These are phyloP conservation scores for Caenorhabditis drosophilae DNA, from an alignment of 2,888 invertebrate species.

Conservation along the genomic window DNA sequence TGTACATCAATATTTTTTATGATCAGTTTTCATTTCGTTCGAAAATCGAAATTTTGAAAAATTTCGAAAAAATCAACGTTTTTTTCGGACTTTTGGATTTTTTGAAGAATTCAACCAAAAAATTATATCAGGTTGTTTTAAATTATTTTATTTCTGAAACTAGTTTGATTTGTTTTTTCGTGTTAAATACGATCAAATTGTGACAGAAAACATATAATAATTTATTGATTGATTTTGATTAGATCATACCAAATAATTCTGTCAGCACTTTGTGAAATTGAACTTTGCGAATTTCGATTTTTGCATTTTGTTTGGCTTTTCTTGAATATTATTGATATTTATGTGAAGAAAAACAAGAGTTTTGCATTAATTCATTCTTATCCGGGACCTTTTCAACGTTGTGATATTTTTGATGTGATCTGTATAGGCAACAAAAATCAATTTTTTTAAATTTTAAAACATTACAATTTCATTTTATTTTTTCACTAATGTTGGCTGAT, in stretches of 20 bases:
- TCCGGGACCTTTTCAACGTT: conserved; percentile 20
- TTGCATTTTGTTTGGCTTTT: too few species aligned
- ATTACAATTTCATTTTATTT: not conserved
- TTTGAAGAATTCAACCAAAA: not conserved
- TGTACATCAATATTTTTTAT: conserved; percentile 37
- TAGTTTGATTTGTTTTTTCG: not conserved
- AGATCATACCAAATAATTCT: too few species aligned
- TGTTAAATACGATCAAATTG: too few species aligned
- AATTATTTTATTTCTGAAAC: conserved; percentile 1
- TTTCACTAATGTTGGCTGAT: not conserved
- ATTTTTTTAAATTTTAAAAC: not conserved
- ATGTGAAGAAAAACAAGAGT: too few species aligned
- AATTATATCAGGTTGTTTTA: not conserved
- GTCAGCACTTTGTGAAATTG: too few species aligned
- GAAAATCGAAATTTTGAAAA: conserved; percentile 1
- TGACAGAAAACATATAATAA: too few species aligned
- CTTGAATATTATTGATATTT: too few species aligned
- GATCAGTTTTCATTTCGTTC: not conserved
- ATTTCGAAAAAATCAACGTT: conserved; percentile 6
- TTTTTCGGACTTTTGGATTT: conserved; percentile 1
- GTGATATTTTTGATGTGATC: conserved; percentile 34
- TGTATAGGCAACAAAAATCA: conserved; percentile 21
- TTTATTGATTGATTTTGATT: too few species aligned
- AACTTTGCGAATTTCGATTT: too few species aligned
- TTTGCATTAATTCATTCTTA: too few species aligned